Evolutionary conservation across 2,113 vertebrate genomes (phyloP), one percentile per base, ranked within the genome.

Genomic region (Podocnemis expansa): DNA sequence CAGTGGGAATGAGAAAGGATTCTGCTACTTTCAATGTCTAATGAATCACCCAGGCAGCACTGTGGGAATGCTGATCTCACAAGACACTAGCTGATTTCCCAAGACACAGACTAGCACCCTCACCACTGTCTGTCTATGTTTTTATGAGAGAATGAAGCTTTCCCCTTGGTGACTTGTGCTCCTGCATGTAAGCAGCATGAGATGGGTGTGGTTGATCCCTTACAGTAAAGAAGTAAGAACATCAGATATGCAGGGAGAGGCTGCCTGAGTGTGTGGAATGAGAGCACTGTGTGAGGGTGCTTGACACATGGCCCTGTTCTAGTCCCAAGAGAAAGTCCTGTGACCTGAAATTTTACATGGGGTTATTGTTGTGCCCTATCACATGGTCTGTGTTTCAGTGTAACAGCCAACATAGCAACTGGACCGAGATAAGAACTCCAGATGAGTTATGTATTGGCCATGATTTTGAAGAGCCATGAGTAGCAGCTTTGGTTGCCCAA

Each of bases 241-340:
- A 81, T 79, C 91, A 85, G 75, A 55, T 95, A 17, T 67, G 34
- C 34, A 67, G 34, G 16, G 60, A 47, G 60, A n/a, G 29, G 58
- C 58, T 67, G 34, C 16, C 19, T 19, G n/a, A n/a, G 16, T 8
- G 60, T 67, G 17, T n/a, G n/a, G 31, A 67, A 89, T 83, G 73
- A 89, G 89, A 87, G 73, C 78, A 89, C 19, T 91, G 78, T 22
- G 52, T 63, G 63, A 84, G 21, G 56, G 80, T 58, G 94, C 87
- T 1, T 84, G 82, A 80, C 88, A 96, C 80, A 95, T 94, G 88
- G 80, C 89, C 60, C 54, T 90, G 21, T 75, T 27, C 90, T 85
- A 84, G 91, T 89, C 87, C 51, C 78, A 91, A 56, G 34, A 85
- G 31, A 95, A 97, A 90, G 25, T 93, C 95, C 82, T 92, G 92